Evolutionary conservation across 1,140 invertebrate genomes (phyloP), one percentile per base, ranked within the genome.

Genomic region (Drosophila trapezifrons): DNA sequence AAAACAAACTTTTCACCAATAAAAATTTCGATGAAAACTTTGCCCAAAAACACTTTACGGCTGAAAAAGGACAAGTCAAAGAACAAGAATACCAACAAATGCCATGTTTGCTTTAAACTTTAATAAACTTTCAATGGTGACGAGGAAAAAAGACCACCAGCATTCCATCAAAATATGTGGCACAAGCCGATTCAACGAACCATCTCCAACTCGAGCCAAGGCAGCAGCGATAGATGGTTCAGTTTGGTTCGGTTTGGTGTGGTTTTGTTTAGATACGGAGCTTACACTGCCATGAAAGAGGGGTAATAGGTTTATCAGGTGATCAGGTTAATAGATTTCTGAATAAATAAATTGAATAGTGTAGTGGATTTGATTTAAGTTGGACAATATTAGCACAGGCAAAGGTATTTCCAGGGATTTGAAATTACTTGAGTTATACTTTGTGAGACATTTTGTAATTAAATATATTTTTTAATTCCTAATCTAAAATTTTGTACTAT

Each of bases 101-200:
- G 42, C 38, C 7, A 69, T 70, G 27, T 76, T 47, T 62, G 75
- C 73, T 35, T 42, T 52, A 76, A 69, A 70, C 64, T 76, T 60
- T 43, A 77, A 77, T 52, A 76, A 77, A 77, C 47, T 76, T 76
- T 25, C 40, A 76, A 58, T 55, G 52, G 72, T 22, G 40, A 37
- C 32, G 46, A 7, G 25, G 37, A 12, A 51, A 42, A 42, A 35
- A 46, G 57, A 45, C 65, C 66, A 69, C 74, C 74, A 78, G 63
- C 65, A 78, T 78, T 78, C 76, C 74, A 77, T 78, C 76, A 78
- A 78, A 78, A 78, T 78, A 78, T 78, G 65, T 78, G 76, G 74
- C 76, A 77, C 76, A 78, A 78, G 54, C 32, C 42, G 66, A 77
- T 57, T 52, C 74, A 78, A 70, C 74, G 58, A 77, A 77, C 51